A percentile compares a stretch with the other conserved stretches of the same genome.
These are phyloP conservation scores for Euphydryas editha DNA, from an alignment of 2,888 invertebrate species.

Conservation along the genomic window DNA sequence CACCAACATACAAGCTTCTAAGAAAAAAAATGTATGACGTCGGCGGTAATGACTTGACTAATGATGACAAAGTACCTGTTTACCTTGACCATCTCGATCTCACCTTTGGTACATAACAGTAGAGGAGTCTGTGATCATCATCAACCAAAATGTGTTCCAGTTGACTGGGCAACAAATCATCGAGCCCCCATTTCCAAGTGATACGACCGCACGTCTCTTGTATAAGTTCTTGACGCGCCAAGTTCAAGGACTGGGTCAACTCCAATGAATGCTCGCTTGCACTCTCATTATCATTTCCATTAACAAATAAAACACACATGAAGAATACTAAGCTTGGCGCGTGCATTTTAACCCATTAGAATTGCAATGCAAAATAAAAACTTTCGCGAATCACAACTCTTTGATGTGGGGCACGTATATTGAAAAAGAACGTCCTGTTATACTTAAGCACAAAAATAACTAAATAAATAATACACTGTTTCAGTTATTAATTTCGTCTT, in stretches of 20 bases:
- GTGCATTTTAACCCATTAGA: conserved; percentile 62
- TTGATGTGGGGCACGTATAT: conserved; percentile 64
- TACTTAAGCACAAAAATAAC: conserved; percentile 6
- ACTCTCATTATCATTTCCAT: conserved; percentile 55
- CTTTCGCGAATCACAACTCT: conserved; percentile 59
- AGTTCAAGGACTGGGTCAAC: conserved; percentile 85
- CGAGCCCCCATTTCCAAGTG: conserved; percentile 68
- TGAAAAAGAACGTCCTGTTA: background rate
- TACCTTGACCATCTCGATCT: conserved; percentile 77
- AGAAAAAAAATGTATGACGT: conserved; percentile 30
- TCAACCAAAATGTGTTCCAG: conserved; percentile 93
- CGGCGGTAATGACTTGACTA: conserved; percentile 29
- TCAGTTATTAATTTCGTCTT: conserved; percentile 40
- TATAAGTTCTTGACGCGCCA: conserved; percentile 85
- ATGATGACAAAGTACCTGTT: conserved; percentile 46
- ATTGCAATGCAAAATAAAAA: conserved; percentile 58
- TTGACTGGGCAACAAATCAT: conserved; percentile 80
- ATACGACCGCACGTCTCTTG: conserved; percentile 84
- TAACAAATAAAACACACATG: conserved; percentile 58
- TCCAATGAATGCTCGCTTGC: conserved; percentile 78
- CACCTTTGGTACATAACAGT: conserved; percentile 97
- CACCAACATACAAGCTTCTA: background rate
- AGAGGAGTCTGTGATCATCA: conserved; percentile 91
- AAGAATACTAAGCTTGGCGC: conserved; percentile 57
- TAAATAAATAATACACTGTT: conserved; percentile 35